These are phyloP conservation scores for Leptoteleia sp. DNA, from an alignment of 1,140 invertebrate species.

Conservation along the genomic window DNA sequence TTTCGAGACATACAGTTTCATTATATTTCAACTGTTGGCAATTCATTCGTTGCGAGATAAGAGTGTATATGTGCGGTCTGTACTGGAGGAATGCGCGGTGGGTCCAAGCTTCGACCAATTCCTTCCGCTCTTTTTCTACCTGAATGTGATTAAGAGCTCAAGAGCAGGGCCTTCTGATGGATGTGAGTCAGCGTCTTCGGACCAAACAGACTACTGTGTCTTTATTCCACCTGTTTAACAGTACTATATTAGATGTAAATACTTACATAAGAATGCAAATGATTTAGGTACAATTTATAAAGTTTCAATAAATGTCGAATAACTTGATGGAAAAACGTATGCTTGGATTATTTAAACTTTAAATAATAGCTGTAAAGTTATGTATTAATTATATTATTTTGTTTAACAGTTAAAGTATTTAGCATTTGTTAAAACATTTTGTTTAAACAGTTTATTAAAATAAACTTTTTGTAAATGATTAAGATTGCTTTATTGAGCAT, in stretches of 20 bases:
- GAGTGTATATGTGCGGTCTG: slow-evolving; percentile 18
- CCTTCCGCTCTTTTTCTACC: slow-evolving; percentile 62
- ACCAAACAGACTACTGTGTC: slow-evolving; percentile 48
- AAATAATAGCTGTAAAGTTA: too few species aligned
- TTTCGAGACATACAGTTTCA: too few species aligned
- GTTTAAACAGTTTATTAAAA: too few species aligned
- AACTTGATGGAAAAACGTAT: too few species aligned
- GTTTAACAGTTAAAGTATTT: too few species aligned
- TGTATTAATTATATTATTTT: too few species aligned
- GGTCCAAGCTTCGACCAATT: slow-evolving; percentile 56
- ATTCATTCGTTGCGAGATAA: slow-evolving; percentile 5
- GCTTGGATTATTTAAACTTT: too few species aligned
- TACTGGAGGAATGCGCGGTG: slow-evolving; percentile 52
- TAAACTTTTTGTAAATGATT: too few species aligned
- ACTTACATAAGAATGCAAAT: slow-evolving; percentile 5
- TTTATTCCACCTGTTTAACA: slow-evolving; percentile 6
- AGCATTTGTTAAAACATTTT: too few species aligned
- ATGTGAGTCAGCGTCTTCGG: slow-evolving; percentile 49
- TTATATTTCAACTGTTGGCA: slow-evolving; percentile 27
- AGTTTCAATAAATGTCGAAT: too few species aligned
- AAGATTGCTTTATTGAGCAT: too few species aligned
- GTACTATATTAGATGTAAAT: slow-evolving; percentile 12
- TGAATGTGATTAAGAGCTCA: slow-evolving; percentile 63
- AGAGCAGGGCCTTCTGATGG: slow-evolving; percentile 26
- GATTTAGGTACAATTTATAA: too few species aligned